These are phyloP conservation scores for Bombyx huttoni DNA, from an alignment of 2,888 invertebrate species.

Conservation along the genomic window DNA sequence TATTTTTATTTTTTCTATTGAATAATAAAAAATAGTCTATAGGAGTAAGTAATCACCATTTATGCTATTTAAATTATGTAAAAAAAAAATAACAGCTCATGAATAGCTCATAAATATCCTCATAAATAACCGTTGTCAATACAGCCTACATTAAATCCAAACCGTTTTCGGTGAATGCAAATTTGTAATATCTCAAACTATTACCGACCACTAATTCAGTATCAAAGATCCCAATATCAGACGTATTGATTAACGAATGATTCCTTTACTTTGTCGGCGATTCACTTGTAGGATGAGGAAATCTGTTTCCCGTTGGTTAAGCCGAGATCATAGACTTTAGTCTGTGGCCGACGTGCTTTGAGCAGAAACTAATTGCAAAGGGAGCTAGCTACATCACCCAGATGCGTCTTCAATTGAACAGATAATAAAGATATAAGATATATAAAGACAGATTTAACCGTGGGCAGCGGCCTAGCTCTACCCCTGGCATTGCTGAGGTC, in stretches of 20 bases:
- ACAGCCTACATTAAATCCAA: neutral
- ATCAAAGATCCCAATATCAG: neutral
- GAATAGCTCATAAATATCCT: too few species aligned
- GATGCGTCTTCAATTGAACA: slow-evolving; percentile 20
- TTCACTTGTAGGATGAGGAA: slow-evolving; percentile 34
- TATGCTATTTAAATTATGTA: too few species aligned
- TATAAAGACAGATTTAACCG: too few species aligned
- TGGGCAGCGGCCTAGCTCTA: too few species aligned
- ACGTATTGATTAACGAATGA: slow-evolving; percentile 6
- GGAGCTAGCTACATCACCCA: slow-evolving; percentile 46
- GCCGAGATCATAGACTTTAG: slow-evolving; percentile 54
- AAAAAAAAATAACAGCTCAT: too few species aligned
- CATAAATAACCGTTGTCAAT: too few species aligned
- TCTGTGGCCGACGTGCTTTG: slow-evolving; percentile 64
- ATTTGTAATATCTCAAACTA: neutral
- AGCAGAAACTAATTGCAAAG: slow-evolving; percentile 69
- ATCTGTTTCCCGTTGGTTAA: slow-evolving; percentile 51
- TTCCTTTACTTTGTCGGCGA: slow-evolving; percentile 29
- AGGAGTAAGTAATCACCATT: too few species aligned
- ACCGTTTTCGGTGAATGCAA: neutral
- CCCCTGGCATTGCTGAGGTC: too few species aligned
- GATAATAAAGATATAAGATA: neutral
- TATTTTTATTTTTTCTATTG: too few species aligned
- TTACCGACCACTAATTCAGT: slow-evolving; percentile 10
- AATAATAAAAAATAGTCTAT: too few species aligned